Conservation (phyloP, 2,113 vertebrate species). For the Bombycilla garrulus region DNA sequence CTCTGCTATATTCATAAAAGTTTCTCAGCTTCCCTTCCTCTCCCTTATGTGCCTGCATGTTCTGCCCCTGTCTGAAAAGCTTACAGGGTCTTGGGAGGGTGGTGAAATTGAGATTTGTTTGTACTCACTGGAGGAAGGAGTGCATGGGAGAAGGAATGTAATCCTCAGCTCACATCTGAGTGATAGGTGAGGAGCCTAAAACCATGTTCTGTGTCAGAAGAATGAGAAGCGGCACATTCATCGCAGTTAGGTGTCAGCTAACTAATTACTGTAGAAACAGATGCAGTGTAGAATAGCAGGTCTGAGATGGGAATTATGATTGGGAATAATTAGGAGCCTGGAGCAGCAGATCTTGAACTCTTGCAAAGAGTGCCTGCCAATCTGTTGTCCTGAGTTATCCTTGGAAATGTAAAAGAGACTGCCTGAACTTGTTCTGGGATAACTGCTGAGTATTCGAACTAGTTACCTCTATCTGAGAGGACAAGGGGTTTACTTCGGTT, state of each 20-base stretch:
- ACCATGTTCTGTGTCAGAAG: background rate
- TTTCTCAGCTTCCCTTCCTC: background rate
- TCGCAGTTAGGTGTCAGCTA: background rate
- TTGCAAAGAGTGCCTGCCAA: background rate
- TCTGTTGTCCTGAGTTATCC: background rate
- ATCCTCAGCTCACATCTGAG: background rate
- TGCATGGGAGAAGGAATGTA: rapidly evolving
- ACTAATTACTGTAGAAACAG: background rate
- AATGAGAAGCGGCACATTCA: background rate
- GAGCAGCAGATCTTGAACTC: background rate
- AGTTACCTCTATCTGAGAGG: background rate
- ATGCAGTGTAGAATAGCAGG: background rate
- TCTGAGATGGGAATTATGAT: background rate
- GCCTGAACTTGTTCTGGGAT: background rate
- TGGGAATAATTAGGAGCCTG: background rate
- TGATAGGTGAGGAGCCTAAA: background rate
- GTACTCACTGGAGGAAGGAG: background rate
- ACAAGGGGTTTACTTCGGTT: background rate
- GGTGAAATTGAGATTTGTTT: background rate
- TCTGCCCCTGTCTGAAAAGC: background rate
- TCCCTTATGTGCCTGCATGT: background rate
- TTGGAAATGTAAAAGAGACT: background rate
- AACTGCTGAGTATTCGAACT: background rate
- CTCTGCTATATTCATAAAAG: background rate
- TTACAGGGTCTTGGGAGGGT: background rate